These are phyloP conservation scores for Nibea coibor DNA, from an alignment of 2,113 vertebrate species.

Conservation along the genomic window DNA sequence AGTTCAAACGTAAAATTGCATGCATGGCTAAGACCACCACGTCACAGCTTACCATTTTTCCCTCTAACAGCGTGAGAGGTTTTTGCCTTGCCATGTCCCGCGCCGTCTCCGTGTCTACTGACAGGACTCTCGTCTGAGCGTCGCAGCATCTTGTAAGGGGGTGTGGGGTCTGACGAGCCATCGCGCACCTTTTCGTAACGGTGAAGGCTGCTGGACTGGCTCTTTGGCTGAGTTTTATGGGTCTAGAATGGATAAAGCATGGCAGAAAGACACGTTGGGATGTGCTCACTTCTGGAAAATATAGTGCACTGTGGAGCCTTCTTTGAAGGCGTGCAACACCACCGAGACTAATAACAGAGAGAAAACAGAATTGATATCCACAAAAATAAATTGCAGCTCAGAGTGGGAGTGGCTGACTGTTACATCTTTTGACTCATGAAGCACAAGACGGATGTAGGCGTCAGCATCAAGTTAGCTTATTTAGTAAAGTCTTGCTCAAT, in stretches of 20 bases:
- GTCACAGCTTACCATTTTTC: conserved; percentile 90
- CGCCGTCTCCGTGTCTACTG: conserved; percentile 90
- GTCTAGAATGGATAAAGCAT: conserved; percentile 79
- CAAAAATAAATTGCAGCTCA: background rate
- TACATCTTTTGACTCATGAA: background rate
- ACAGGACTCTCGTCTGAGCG: conserved; percentile 95
- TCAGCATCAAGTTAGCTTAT: background rate
- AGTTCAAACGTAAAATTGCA: background rate
- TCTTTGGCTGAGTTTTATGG: conserved; percentile 98
- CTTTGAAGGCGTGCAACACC: background rate
- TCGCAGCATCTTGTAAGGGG: conserved; percentile 96
- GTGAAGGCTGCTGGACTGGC: conserved; percentile 93
- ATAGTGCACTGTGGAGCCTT: background rate
- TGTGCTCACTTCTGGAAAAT: background rate
- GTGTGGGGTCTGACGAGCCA: conserved; percentile 90
- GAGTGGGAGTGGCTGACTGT: background rate
- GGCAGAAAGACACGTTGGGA: background rate
- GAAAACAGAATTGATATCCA: background rate
- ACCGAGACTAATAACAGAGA: background rate
- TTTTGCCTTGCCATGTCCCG: conserved; percentile 93
- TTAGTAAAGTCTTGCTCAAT: background rate
- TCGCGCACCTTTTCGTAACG: conserved; percentile 97
- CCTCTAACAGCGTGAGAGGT: conserved; percentile 90
- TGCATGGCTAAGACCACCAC: background rate
- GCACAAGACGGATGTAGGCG: no score